A percentile compares a stretch with the other conserved stretches of the same genome.
These are phyloP conservation scores for Drosophila truncata DNA, from an alignment of 1,140 invertebrate species.

Conservation along the genomic window DNA sequence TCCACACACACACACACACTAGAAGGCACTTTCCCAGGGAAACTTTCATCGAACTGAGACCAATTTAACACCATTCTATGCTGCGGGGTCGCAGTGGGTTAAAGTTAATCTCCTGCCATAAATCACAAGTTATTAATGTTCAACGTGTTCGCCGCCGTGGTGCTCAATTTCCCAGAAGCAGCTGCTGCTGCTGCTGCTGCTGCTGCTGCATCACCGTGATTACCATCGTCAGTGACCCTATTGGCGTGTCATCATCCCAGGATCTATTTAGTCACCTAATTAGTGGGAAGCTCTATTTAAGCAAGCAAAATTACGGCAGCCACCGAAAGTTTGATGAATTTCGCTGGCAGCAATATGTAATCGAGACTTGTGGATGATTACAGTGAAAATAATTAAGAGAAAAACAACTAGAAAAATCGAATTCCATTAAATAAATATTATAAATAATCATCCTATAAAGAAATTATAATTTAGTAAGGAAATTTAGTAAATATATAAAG, in stretches of 20 bases:
- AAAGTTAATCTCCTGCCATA: constrained; percentile 57
- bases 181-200: constrained; percentile 6
- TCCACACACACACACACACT: neutral
- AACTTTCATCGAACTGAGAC: constrained; percentile 63
- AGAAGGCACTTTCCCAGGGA: constrained; percentile 9
- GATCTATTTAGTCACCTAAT: constrained; percentile 56
- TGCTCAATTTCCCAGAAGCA: constrained; percentile 53
- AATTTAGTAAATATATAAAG: neutral
- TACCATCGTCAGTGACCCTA: constrained; percentile 21
- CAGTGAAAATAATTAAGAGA: constrained; percentile 12
- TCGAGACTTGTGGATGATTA: neutral
- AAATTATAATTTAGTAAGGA: too few relatives aligned
- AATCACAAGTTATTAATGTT: constrained; percentile 79
- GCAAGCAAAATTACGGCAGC: neutral
- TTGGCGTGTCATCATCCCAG: constrained; percentile 44
- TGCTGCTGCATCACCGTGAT: constrained; percentile 46
- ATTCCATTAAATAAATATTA: neutral
- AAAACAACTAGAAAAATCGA: neutral
- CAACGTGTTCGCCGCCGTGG: constrained; percentile 56
- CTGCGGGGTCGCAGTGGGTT: constrained; percentile 12
- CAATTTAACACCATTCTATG: constrained; percentile 66
- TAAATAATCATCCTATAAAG: too few relatives aligned
- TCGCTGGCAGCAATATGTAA: constrained; percentile 5
- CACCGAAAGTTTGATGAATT: constrained; percentile 22
- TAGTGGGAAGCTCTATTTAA: constrained; percentile 56